Evolutionary conservation across 2,113 vertebrate species (phyloP).

Genomic region (Thymallus thymallus): DNA sequence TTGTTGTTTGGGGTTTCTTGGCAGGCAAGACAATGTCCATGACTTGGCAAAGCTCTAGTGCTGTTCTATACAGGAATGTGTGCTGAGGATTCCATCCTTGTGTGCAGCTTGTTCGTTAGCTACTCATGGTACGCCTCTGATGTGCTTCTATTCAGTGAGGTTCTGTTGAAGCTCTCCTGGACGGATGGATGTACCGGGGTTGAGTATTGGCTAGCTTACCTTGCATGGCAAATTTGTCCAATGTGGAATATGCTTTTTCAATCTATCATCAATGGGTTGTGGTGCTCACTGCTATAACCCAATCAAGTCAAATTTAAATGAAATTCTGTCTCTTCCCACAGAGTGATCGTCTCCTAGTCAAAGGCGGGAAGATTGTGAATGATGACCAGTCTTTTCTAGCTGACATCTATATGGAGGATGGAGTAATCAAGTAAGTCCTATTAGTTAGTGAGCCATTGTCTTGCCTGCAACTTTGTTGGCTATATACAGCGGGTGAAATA

Average conservation of each 20-base stretch:
- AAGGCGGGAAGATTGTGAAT: constrained; percentile 97
- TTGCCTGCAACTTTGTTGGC: background rate
- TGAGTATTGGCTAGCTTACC: background rate
- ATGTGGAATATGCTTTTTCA: background rate
- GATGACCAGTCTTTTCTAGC: constrained; percentile 98
- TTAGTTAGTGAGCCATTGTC: background rate
- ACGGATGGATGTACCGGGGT: too few species aligned
- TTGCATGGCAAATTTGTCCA: background rate
- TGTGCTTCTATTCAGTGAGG: background rate
- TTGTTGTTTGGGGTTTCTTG: too few species aligned
- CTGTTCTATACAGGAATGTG: too few species aligned
- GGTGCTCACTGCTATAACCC: too few species aligned
- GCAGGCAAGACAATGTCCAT: too few species aligned
- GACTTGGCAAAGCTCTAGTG: too few species aligned
- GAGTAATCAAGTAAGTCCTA: constrained; percentile 92
- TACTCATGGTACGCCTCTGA: too few species aligned
- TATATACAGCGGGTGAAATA: too few species aligned
- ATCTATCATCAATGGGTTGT: background rate
- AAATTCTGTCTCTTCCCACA: constrained; percentile 66
- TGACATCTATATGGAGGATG: constrained; percentile 99
- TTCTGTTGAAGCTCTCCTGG: background rate
- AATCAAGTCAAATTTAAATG: too few species aligned
- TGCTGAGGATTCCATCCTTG: too few species aligned
- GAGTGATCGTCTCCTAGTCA: constrained; percentile 95
- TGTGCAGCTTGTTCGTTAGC: too few species aligned